Evolutionary conservation across 1,140 invertebrate species (phyloP).

Genomic region (Archegozetes longisetosus): DNA sequence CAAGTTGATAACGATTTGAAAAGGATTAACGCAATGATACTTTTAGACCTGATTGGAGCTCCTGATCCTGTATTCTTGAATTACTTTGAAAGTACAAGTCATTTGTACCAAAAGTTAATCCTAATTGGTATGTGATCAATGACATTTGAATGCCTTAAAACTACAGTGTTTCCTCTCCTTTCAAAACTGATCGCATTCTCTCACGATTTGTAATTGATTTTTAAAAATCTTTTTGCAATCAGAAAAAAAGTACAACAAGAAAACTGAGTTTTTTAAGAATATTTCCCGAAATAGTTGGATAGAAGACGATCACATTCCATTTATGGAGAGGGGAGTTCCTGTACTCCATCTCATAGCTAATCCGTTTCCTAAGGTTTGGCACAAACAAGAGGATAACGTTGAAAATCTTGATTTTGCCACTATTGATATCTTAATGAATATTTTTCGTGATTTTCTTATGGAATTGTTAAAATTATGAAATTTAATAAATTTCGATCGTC

Average conservation of each 20-base stretch:
- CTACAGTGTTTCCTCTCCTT: too few relatives aligned
- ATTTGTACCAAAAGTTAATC: not conserved
- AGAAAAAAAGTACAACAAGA: not conserved
- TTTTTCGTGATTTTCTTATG: constrained; percentile 18
- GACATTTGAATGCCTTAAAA: too few relatives aligned
- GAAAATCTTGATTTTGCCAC: constrained; percentile 18
- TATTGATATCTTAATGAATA: not conserved
- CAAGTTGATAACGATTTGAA: not conserved
- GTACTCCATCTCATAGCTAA: constrained; percentile 73
- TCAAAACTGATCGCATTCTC: too few relatives aligned
- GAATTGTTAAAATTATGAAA: too few relatives aligned
- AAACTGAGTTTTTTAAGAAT: not conserved
- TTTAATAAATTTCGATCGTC: not conserved
- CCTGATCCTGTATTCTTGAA: not conserved
- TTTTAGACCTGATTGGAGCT: constrained; percentile 8
- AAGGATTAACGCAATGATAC: not conserved
- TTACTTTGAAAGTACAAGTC: not conserved
- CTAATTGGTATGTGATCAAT: not conserved
- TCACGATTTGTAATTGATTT: too few relatives aligned
- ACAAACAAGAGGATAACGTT: constrained; percentile 55
- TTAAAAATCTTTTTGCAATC: too few relatives aligned
- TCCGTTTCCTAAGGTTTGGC: constrained; percentile 80
- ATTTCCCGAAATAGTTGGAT: not conserved
- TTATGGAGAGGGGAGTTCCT: constrained; percentile 56
- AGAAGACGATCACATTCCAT: constrained; percentile 89